Conservation (phyloP, 2,888 invertebrate genomes). For the Eueremaeus valkanovi region DNA sequence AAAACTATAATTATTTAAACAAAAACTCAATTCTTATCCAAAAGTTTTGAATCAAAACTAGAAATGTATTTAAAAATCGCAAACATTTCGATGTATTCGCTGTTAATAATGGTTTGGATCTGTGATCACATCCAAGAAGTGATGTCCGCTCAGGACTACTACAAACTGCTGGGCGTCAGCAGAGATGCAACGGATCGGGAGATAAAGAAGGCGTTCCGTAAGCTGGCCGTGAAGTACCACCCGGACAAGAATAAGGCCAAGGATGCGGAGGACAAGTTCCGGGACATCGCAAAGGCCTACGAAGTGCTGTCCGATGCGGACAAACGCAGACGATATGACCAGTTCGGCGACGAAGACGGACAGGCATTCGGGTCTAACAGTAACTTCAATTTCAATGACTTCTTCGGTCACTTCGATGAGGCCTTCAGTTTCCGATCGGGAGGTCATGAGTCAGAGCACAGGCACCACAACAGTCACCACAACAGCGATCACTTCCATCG, state of each 20-base stretch:
- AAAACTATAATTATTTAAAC: too few species aligned
- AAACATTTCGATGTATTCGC: neutral
- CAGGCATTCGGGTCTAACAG: slow-evolving; percentile 48
- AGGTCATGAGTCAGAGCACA: slow-evolving; percentile 34
- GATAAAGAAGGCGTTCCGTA: slow-evolving; percentile 57
- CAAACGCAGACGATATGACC: slow-evolving; percentile 54
- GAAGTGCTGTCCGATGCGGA: slow-evolving; percentile 55
- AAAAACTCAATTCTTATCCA: too few species aligned
- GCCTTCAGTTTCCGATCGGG: slow-evolving; percentile 45
- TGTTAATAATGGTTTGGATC: neutral
- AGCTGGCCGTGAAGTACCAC: slow-evolving; percentile 57
- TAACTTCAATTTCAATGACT: slow-evolving; percentile 54
- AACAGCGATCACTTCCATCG: slow-evolving; percentile 43
- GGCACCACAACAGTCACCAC: slow-evolving; percentile 45
- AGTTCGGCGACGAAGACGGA: slow-evolving; percentile 52
- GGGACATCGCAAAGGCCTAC: slow-evolving; percentile 58
- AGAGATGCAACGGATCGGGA: slow-evolving; percentile 54
- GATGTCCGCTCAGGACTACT: slow-evolving; percentile 52
- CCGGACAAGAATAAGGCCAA: slow-evolving; percentile 57
- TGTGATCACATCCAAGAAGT: slow-evolving; percentile 13
- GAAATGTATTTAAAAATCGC: neutral
- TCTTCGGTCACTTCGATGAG: slow-evolving; percentile 52
- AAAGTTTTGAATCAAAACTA: too few species aligned
- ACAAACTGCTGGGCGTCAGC: slow-evolving; percentile 55
- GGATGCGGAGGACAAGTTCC: slow-evolving; percentile 56